Evolutionary conservation across 2,113 vertebrate species (phyloP).

Genomic region (Himantopus leucocephalus): DNA sequence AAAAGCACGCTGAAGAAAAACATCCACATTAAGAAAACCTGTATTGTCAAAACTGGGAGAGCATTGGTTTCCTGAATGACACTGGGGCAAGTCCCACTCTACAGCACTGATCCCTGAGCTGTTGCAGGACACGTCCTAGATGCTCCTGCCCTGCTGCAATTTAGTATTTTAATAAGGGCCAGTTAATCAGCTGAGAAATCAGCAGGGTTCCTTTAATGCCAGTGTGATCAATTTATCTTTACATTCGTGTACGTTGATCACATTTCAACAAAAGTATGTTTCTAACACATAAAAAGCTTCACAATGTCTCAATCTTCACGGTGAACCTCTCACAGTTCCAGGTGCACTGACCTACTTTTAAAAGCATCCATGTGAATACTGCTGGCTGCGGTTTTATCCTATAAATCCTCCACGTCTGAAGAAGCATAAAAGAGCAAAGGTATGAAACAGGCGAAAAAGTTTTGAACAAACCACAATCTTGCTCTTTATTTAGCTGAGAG

Average conservation of each 20-base stretch:
- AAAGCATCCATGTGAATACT: not conserved
- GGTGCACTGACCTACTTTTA: slow-evolving; percentile 4
- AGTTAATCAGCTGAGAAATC: not conserved
- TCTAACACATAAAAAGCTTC: not conserved
- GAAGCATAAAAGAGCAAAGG: slow-evolving; percentile 6
- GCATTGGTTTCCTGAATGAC: not conserved
- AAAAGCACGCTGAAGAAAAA: not conserved
- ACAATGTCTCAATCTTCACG: not conserved
- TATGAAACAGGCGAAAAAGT: not conserved
- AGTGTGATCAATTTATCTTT: not conserved
- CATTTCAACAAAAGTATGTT: not conserved
- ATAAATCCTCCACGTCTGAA: not conserved
- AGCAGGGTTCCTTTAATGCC: not conserved
- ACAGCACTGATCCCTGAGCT: not conserved
- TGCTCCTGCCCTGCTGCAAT: not conserved
- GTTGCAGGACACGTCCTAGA: not conserved
- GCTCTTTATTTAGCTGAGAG: slow-evolving; percentile 8
- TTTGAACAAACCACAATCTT: not conserved
- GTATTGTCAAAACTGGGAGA: not conserved
- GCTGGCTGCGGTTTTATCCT: not conserved
- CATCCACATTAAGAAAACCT: not conserved
- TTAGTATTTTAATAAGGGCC: not conserved
- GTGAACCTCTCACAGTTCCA: not conserved
- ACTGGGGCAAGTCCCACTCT: not conserved
- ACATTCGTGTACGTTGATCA: not conserved